A percentile compares a stretch with the other conserved stretches of the same genome.
Evolutionary conservation across 2,888 invertebrate genomes (phyloP).

Genomic region (Emmelina monodactyla): DNA sequence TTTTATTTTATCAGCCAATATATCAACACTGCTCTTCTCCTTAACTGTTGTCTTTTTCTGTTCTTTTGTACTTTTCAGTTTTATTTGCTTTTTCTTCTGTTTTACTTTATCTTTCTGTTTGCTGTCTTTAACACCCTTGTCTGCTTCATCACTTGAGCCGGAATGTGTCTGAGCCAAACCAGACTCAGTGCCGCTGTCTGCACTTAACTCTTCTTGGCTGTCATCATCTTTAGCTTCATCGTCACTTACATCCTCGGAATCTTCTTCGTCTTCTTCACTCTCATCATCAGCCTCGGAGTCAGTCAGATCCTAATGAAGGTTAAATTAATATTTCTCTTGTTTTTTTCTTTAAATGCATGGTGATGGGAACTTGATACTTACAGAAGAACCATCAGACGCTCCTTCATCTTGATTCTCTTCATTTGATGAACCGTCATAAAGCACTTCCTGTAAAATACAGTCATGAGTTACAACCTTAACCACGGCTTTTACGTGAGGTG

Average conservation of each 20-base stretch:
- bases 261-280: constrained; percentile 27
- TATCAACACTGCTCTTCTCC: constrained; percentile 25
- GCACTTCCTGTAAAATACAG: neutral
- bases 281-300: constrained; percentile 36
- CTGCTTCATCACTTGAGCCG: constrained; percentile 26
- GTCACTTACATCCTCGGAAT: constrained; percentile 26
- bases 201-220: constrained; percentile 26
- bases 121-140: constrained; percentile 15
- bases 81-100: constrained; percentile 13
- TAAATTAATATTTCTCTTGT: neutral
- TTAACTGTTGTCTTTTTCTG: constrained; percentile 9
- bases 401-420: constrained; percentile 23
- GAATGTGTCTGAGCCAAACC: constrained; percentile 28
- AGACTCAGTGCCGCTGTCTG: constrained; percentile 53
- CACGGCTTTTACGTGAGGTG: neutral
- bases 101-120: constrained; percentile 14
- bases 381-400: constrained; percentile 37
- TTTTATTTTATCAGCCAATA: constrained; percentile 31
- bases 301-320: constrained; percentile 28
- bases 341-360: neutral
- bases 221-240: constrained; percentile 17
- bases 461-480: neutral
- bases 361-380: constrained; percentile 22
- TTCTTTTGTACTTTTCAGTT: constrained; percentile 8
- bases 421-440: neutral